phyloP scores from a whole-genome alignment of 2,113 vertebrate genomes.

The Paratilapia polleni region DNA sequence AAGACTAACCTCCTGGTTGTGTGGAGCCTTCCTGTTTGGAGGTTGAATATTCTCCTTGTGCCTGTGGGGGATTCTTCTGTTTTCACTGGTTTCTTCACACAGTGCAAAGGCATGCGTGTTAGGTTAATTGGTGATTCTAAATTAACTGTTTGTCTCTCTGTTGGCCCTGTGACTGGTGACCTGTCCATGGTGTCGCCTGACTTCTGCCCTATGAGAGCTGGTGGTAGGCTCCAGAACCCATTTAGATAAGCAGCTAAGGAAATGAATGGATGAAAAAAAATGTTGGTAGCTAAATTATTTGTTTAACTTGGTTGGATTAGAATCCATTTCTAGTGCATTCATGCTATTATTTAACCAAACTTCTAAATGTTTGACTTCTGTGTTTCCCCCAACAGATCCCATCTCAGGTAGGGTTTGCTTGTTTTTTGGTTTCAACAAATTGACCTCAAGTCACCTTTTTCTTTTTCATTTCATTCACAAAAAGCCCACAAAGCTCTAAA shows the following conservation, averaged over 20 bases:
- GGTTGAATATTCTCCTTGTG: neutral
- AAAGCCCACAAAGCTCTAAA: constrained; percentile 51
- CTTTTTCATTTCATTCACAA: neutral
- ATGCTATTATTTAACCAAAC: neutral
- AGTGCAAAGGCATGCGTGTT: neutral
- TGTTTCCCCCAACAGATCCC: constrained; percentile 62
- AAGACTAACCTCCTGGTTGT: neutral
- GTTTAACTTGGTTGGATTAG: neutral
- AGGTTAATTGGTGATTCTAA: neutral
- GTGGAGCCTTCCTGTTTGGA: too few species aligned
- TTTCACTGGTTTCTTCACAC: neutral
- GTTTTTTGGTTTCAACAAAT: neutral
- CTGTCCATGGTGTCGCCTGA: neutral
- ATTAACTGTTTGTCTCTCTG: neutral
- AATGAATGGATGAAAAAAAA: neutral
- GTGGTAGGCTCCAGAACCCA: neutral
- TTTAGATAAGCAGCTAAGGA: neutral
- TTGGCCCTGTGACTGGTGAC: neutral
- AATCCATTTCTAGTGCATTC: neutral
- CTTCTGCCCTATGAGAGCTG: neutral
- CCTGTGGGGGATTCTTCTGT: neutral
- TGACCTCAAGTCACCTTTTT: constrained; percentile 5
- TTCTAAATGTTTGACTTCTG: constrained; percentile 41
- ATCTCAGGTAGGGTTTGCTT: constrained; percentile 54
- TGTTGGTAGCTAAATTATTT: neutral